Conservation (phyloP, 2,888 invertebrate species). For the Cantharis nigra region DNA sequence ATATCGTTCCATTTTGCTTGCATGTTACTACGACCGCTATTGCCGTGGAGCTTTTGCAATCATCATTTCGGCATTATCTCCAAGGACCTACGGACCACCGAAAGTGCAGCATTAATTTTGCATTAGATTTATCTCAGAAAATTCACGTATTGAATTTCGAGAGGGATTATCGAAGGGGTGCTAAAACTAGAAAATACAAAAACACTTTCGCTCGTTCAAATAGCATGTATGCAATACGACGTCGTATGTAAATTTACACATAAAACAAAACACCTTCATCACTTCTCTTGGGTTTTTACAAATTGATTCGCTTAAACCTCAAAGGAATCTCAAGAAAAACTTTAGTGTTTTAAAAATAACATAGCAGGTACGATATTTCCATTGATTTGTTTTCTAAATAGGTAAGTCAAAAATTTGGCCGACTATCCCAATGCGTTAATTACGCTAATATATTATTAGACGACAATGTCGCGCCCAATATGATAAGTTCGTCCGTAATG, state of each 20-base stretch:
- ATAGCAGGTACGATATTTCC: not conserved
- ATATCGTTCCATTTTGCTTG: conserved; percentile 1
- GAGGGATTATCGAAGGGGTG: conserved; percentile 34
- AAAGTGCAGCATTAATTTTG: conserved; percentile 44
- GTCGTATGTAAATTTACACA: conserved; percentile 36
- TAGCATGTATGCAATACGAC: conserved; percentile 38
- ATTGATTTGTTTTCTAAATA: not conserved
- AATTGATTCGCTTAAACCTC: conserved; percentile 31
- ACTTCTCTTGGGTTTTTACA: conserved; percentile 31
- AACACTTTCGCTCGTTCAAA: conserved; percentile 36
- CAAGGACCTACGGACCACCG: conserved; percentile 21
- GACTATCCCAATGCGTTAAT: conserved; percentile 44
- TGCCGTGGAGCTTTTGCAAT: conserved; percentile 15
- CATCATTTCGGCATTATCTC: conserved; percentile 25
- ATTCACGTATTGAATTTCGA: conserved; percentile 42
- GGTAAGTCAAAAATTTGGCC: not conserved
- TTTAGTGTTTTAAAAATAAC: not conserved
- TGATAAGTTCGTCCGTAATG: conserved; percentile 45
- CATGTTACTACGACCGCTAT: conserved; percentile 3
- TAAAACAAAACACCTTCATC: conserved; percentile 33
- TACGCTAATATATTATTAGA: conserved; percentile 48
- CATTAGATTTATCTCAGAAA: conserved; percentile 40
- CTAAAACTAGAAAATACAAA: conserved; percentile 26
- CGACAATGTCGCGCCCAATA: conserved; percentile 46
- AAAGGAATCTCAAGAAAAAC: conserved; percentile 8